Conservation (phyloP, 1,140 invertebrate genomes). For the Asbolus verrucosus region DNA sequence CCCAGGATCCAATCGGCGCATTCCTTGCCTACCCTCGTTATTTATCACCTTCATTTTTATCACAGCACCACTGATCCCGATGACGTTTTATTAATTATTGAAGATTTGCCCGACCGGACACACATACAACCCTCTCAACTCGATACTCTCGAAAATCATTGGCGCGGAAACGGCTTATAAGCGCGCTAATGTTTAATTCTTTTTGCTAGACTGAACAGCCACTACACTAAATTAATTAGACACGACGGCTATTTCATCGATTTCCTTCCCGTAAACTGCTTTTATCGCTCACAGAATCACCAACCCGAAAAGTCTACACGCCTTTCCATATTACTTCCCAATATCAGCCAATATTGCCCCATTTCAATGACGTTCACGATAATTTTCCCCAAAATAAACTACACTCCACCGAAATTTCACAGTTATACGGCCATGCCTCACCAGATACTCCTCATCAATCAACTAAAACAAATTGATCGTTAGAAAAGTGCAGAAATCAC, state of each 20-base stretch:
- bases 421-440: background rate
- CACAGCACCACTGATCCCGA: constrained; percentile 43
- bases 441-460: background rate
- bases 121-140: constrained; percentile 37
- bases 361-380: constrained; percentile 4
- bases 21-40: constrained; percentile 47
- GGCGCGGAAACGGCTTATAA: constrained; percentile 28
- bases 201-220: constrained; percentile 41
- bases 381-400: constrained; percentile 9
- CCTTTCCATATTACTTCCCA: constrained; percentile 36
- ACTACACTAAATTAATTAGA: constrained; percentile 44
- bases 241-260: constrained; percentile 35
- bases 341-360: constrained; percentile 21
- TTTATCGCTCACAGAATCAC: constrained; percentile 33
- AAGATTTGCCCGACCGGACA: constrained; percentile 43
- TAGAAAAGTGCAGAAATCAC: too few relatives aligned
- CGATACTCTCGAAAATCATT: constrained; percentile 9
- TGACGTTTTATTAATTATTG: constrained; percentile 55
- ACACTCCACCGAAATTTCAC: background rate
- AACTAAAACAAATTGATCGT: too few relatives aligned
- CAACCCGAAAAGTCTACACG: constrained; percentile 14
- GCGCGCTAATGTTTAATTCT: constrained; percentile 36
- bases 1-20: constrained; percentile 38
- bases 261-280: constrained; percentile 42
- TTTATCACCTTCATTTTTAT: constrained; percentile 55